Evolutionary conservation across 2,797 vertebrate species (phyloP).

Genomic region (Cheirogaleus major): DNA sequence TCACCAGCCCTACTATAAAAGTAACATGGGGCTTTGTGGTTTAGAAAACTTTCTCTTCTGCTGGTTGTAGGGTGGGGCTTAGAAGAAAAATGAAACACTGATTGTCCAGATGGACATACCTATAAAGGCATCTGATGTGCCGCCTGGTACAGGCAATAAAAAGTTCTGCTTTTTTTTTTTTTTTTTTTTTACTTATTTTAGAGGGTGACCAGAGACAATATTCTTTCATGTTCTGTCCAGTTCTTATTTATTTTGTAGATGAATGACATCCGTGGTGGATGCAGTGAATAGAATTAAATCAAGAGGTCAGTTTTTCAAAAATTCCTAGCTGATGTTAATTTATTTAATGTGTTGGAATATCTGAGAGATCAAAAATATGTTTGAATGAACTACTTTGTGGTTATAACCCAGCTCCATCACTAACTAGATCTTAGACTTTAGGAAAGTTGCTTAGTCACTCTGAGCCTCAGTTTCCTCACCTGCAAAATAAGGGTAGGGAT

Average conservation of each 20-base stretch:
- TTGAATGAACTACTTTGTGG: not conserved
- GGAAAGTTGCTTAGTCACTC: not conserved
- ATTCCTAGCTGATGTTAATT: not conserved
- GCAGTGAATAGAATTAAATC: not conserved
- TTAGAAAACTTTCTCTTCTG: not conserved
- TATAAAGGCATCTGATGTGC: not conserved
- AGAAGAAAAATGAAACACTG: not conserved
- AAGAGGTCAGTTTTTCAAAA: not conserved
- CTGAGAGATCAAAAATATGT: not conserved
- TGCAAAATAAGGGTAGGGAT: not conserved
- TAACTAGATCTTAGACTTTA: not conserved
- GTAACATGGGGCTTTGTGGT: fast-evolving
- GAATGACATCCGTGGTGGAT: not conserved
- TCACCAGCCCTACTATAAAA: not conserved
- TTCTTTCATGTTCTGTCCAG: not conserved
- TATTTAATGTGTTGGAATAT: not conserved
- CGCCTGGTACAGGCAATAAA: not conserved
- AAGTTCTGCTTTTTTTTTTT: not conserved
- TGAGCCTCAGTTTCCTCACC: not conserved
- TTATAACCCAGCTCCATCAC: not conserved
- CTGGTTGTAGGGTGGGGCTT: not conserved
- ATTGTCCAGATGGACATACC: not conserved
- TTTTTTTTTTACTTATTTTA: not conserved
- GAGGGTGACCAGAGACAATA: not conserved
- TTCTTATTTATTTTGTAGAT: not conserved